Base-by-base conservation (phyloP, 2,113 vertebrate genomes). In the Tenrec ecaudatus region DNA sequence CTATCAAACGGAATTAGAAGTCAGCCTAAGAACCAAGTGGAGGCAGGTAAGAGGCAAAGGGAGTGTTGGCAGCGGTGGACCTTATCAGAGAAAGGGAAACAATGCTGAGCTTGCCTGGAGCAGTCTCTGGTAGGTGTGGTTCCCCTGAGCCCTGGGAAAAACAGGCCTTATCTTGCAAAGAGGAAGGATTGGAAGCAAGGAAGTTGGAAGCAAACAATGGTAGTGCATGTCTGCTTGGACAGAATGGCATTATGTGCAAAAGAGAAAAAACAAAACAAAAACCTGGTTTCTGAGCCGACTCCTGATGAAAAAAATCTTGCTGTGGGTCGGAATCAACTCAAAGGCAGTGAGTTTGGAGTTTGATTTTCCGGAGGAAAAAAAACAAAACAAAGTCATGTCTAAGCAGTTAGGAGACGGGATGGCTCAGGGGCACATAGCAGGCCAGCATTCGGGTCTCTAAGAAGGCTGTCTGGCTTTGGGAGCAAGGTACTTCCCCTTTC, bases 161-260 rank as follows among this genome's bases (percentile, higher is more conserved):
- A 92, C 95, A 94, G 73, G 90, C 91, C 94, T 97, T 96, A 96
- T 95, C 95, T 95, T 90, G 83, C 89, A 93, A 94, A 95, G 92
- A 95, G 95, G 95, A 96, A 95, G 82, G 89, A 73, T 33, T 85
- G 68, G 90, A 64, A 62, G 81, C 66, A 71, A 84, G 93, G 96
- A 96, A 88, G 91, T 81, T 60, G 71, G 90, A 80, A 12, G 40
- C 90, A 83, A 94, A 95, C 94, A 96, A 93, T 90, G 68, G 79
- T n/a, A 79, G 81, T 79, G 25, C 60, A 78, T 73, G 73, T 58
- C 86, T 88, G 29, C 31, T 19, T 38, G 62, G 75, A 90, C 43
- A 66, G 77, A 88, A 64, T 0, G 17, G 4, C 36, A 57, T 60
- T 69, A 6, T 90, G 64, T 88, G 77, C 40, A 80, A 82, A 84